These are phyloP conservation scores for Polypterus senegalus DNA, from an alignment of 2,113 vertebrate species.

Conservation along the genomic window DNA sequence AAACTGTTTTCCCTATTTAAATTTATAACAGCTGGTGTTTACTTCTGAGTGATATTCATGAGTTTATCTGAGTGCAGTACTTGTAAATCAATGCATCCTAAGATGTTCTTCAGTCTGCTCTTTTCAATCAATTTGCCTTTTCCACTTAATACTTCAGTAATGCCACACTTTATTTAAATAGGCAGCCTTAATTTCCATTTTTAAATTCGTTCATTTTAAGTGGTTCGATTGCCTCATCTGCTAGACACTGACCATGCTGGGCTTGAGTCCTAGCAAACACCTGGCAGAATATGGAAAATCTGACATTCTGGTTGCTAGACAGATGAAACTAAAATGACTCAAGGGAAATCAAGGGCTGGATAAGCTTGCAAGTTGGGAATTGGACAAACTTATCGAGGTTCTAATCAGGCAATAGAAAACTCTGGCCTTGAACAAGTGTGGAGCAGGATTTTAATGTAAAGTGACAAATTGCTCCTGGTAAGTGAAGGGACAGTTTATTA, in stretches of 20 bases:
- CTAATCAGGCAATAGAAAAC: constrained; percentile 19
- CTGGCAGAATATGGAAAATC: background rate
- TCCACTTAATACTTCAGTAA: constrained; percentile 12
- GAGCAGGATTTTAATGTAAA: constrained; percentile 22
- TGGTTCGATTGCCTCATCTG: constrained; percentile 16
- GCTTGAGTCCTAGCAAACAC: constrained; percentile 1
- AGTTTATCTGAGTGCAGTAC: background rate
- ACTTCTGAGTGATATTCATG: background rate
- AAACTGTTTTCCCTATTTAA: background rate
- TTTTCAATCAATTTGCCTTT: constrained; percentile 15
- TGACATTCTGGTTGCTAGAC: constrained; percentile 3
- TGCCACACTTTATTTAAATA: constrained; percentile 22
- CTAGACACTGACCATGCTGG: constrained; percentile 1
- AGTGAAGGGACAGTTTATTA: constrained; percentile 21
- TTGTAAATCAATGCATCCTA: background rate
- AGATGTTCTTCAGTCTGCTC: constrained; percentile 1
- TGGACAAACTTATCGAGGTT: constrained; percentile 15
- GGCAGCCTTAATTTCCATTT: constrained; percentile 10
- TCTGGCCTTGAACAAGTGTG: constrained; percentile 16
- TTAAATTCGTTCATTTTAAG: constrained; percentile 13
- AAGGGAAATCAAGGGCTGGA: constrained; percentile 19
- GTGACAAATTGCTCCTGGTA: constrained; percentile 26
- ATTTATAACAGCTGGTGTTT: constrained; percentile 3
- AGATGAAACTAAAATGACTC: constrained; percentile 5
- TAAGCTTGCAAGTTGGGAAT: constrained; percentile 11